phyloP scores from a whole-genome alignment of 1,140 invertebrate genomes.

The Drosophila prosaltans region DNA sequence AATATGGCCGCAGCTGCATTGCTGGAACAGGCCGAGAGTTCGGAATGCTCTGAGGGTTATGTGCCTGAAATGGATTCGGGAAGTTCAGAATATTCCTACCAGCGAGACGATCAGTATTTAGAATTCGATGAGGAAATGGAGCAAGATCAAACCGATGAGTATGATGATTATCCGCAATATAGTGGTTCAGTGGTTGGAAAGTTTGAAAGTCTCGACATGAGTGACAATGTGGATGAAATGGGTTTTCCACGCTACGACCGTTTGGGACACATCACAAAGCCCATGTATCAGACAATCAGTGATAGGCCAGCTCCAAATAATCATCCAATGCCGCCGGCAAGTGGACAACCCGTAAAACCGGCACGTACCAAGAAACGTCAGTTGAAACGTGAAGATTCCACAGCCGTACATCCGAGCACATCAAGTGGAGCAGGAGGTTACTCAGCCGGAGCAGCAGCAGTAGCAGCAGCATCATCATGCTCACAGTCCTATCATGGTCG shows the following conservation, averaged over 20 bases:
- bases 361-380: slow-evolving; percentile 80
- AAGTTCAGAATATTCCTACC: slow-evolving; percentile 86
- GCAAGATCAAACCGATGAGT: slow-evolving; percentile 79
- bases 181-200: slow-evolving; percentile 61
- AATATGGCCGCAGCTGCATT: slow-evolving; percentile 84
- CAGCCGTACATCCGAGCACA: slow-evolving; percentile 33
- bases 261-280: slow-evolving; percentile 84
- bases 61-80: slow-evolving; percentile 87
- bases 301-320: slow-evolving; percentile 65
- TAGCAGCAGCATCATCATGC: slow-evolving; percentile 8
- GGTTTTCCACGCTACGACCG: slow-evolving; percentile 86
- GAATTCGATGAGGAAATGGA: slow-evolving; percentile 84
- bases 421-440: slow-evolving; percentile 20
- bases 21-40: slow-evolving; percentile 85
- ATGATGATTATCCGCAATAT: slow-evolving; percentile 80
- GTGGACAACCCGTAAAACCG: slow-evolving; percentile 77
- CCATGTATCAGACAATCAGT: slow-evolving; percentile 65
- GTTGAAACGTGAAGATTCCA: slow-evolving; percentile 77
- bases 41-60: slow-evolving; percentile 87
- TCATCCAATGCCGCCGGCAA: slow-evolving; percentile 75
- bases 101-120: slow-evolving; percentile 83
- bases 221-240: slow-evolving; percentile 86
- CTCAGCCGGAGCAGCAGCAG: neutral
- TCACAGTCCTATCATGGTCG: slow-evolving; percentile 67
- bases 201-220: slow-evolving; percentile 86